Conservation (phyloP, 2,888 invertebrate species). For the Drosophila nigricruria region DNA sequence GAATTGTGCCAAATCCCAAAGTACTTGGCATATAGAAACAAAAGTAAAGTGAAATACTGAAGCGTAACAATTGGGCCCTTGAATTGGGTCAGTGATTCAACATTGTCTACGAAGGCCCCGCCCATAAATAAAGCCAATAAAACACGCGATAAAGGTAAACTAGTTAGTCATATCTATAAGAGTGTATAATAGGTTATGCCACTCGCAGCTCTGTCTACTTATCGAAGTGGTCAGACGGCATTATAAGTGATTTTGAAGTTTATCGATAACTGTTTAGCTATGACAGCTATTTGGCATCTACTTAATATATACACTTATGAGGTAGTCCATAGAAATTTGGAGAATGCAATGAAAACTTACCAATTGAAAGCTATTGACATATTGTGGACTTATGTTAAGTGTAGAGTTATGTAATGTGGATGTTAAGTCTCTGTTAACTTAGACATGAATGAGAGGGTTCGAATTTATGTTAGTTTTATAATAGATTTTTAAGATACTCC, state of each 20-base stretch:
- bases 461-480: neutral
- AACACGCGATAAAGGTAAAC: conserved; percentile 58
- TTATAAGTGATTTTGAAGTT: conserved; percentile 10
- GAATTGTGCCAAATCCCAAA: neutral
- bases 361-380: neutral
- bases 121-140: conserved; percentile 49
- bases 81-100: conserved; percentile 63
- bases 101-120: conserved; percentile 40
- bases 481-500: no score
- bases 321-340: neutral
- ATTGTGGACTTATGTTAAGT: neutral
- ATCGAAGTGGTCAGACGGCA: conserved; percentile 29
- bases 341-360: neutral
- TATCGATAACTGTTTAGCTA: conserved; percentile 20
- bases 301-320: neutral
- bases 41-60: conserved; percentile 51
- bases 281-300: conserved; percentile 9
- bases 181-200: neutral
- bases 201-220: conserved; percentile 1
- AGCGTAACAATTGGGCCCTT: conserved; percentile 39
- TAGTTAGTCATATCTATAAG: conserved; percentile 39
- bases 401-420: neutral
- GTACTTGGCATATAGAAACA: conserved; percentile 9
- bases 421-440: neutral
- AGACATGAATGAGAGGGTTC: neutral